A percentile compares a stretch with the other conserved stretches of the same genome.
Evolutionary conservation across 2,113 vertebrate genomes (phyloP).

Genomic region (Melospiza georgiana): DNA sequence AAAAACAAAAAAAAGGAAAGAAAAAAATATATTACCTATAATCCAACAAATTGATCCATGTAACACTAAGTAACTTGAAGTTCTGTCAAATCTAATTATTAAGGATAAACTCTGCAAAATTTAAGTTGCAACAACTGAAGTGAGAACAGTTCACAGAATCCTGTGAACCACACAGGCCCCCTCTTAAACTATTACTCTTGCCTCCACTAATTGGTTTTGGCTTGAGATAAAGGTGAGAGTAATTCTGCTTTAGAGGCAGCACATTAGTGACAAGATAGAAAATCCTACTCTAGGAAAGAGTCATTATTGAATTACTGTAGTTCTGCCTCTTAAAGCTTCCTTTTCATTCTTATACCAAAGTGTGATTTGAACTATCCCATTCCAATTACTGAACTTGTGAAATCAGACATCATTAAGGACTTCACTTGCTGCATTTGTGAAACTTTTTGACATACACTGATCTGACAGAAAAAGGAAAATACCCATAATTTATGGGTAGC

Average conservation of each 20-base stretch:
- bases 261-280: background rate
- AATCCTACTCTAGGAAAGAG: background rate
- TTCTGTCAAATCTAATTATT: background rate
- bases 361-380: background rate
- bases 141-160: background rate
- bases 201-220: background rate
- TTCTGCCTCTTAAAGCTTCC: background rate
- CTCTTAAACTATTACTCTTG: background rate
- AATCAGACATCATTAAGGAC: background rate
- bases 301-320: background rate
- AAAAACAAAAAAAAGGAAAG: too few relatives aligned
- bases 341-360: background rate
- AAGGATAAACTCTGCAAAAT: background rate
- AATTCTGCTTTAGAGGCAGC: background rate
- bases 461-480: background rate
- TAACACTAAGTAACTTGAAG: background rate
- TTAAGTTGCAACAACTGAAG: background rate
- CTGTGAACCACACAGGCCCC: background rate
- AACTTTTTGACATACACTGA: background rate
- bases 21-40: background rate
- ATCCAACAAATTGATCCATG: background rate
- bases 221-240: background rate
- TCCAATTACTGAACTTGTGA: background rate
- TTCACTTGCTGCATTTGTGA: background rate
- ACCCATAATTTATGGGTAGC: fast-evolving